phyloP scores from a whole-genome alignment of 2,888 invertebrate species.

The Rotaria macrura region DNA sequence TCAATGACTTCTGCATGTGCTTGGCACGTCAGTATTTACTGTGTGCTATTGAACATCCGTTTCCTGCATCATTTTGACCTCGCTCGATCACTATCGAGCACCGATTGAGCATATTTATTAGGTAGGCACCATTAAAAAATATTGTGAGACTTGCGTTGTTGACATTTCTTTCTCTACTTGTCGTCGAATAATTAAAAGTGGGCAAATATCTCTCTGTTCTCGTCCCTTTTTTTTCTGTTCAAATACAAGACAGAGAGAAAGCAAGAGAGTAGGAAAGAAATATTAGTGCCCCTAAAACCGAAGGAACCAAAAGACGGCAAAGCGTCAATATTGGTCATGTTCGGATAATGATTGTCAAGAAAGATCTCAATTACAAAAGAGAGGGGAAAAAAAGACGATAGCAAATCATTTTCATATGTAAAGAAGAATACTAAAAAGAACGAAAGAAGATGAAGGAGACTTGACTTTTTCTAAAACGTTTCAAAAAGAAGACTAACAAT shows the following conservation, averaged over 20 bases:
- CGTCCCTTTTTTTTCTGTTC: not conserved
- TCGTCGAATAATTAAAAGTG: not conserved
- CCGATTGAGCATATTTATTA: constrained; percentile 1
- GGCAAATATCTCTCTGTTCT: not conserved
- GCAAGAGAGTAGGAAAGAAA: not conserved
- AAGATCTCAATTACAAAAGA: not conserved
- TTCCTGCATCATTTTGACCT: not conserved
- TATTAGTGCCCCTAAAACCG: not conserved
- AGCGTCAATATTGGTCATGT: not conserved
- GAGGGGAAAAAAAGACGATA: not conserved
- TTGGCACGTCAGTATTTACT: not conserved
- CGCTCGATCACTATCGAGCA: not conserved
- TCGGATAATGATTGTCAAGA: not conserved
- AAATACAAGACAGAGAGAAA: not conserved
- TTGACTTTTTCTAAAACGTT: no score
- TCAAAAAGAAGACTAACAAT: no score
- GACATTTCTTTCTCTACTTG: not conserved
- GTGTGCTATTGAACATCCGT: not conserved
- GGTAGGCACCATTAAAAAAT: not conserved
- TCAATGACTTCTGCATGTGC: no score
- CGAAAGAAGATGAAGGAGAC: not conserved
- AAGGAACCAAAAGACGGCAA: not conserved
- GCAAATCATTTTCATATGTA: not conserved
- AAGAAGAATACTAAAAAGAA: not conserved
- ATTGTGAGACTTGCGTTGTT: not conserved